Conservation (phyloP, 2,113 vertebrate species). For the Aegithalos caudatus region DNA sequence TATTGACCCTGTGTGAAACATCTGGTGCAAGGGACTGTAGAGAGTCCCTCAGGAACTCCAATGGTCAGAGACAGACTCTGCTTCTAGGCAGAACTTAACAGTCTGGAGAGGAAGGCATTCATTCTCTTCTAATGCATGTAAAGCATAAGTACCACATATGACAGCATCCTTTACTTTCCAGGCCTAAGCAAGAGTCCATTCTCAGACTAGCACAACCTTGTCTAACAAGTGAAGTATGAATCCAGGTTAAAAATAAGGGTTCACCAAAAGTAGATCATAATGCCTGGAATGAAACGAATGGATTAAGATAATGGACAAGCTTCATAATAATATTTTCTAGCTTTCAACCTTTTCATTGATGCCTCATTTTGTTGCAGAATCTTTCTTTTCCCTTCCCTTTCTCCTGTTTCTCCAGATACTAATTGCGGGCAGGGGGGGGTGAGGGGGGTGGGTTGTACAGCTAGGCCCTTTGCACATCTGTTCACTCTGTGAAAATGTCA, state of each 20-base stretch:
- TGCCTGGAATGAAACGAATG: not conserved
- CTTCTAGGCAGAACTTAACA: not conserved
- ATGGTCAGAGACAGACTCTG: not conserved
- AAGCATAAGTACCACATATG: not conserved
- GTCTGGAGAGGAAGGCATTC: not conserved
- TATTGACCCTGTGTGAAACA: not conserved
- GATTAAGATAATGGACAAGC: not conserved
- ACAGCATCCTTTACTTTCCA: not conserved
- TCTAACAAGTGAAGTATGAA: not conserved
- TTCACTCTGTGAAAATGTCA: not conserved
- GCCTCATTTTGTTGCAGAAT: not conserved
- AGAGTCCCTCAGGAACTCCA: not conserved
- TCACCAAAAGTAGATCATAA: not conserved
- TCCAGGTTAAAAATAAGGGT: not conserved
- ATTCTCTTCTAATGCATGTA: not conserved
- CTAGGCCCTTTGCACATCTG: not conserved
- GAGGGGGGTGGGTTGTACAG: not conserved
- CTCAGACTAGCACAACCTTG: not conserved
- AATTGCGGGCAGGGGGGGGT: rapidly evolving
- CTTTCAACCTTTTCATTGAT: not conserved
- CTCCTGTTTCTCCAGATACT: not conserved
- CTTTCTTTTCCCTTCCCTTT: not conserved
- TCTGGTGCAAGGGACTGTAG: not conserved
- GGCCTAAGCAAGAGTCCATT: not conserved
- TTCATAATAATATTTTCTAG: not conserved